These are phyloP conservation scores for Epsilonema sp. DNA, from an alignment of 2,888 invertebrate species.

Conservation along the genomic window DNA sequence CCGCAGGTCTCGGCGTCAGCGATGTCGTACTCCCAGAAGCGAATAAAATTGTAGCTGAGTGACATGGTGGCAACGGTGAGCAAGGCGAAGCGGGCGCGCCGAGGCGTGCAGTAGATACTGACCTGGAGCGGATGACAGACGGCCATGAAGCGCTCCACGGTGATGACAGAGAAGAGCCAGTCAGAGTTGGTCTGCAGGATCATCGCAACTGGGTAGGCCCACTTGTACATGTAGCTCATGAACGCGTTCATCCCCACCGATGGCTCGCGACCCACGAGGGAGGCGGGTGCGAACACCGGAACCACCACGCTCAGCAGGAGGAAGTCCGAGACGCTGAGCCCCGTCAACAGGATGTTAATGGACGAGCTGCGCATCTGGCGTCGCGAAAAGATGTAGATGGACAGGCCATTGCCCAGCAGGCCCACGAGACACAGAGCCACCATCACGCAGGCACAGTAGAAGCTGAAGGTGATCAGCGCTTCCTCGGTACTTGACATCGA, in stretches of 20 bases:
- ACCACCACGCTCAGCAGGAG: not conserved
- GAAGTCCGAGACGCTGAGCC: slow-evolving; percentile 3
- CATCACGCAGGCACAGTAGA: slow-evolving; percentile 3
- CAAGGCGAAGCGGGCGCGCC: not conserved
- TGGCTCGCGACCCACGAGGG: not conserved
- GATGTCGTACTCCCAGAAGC: slow-evolving; percentile 5
- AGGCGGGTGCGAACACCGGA: not conserved
- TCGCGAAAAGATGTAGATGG: slow-evolving; percentile 1
- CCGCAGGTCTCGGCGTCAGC: not conserved
- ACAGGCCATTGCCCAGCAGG: not conserved
- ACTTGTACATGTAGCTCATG: not conserved
- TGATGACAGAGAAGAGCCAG: slow-evolving; percentile 1
- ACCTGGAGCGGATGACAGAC: slow-evolving; percentile 1
- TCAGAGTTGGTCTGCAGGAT: not conserved
- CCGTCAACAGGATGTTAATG: slow-evolving; percentile 5
- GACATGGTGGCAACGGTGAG: not conserved
- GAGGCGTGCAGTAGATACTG: not conserved
- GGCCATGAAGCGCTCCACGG: slow-evolving; percentile 1
- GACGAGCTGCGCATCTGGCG: slow-evolving; percentile 2
- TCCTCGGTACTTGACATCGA: too few species aligned
- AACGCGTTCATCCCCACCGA: not conserved
- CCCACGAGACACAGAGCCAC: not conserved
- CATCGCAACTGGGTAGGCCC: not conserved
- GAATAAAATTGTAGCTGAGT: slow-evolving; percentile 1
- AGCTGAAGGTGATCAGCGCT: too few species aligned